Evolutionary conservation across 2,797 vertebrate genomes (phyloP).

Genomic region (Remorina albescens): DNA sequence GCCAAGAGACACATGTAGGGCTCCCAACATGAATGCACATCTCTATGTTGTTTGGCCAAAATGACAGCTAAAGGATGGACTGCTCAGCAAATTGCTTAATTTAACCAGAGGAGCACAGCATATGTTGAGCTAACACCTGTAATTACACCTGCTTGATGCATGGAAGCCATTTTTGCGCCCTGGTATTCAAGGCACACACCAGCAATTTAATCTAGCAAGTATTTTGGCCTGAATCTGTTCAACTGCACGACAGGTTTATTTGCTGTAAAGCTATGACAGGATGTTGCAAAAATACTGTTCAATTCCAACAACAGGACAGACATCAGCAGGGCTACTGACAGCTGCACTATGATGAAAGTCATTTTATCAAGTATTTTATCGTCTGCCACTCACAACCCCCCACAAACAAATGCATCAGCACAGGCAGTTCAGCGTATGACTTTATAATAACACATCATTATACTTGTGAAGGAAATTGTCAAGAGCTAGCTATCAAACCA

Average conservation of each 20-base stretch:
- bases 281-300: conserved; percentile 47
- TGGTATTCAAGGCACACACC: conserved; percentile 44
- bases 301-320: conserved; percentile 46
- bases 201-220: conserved; percentile 51
- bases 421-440: conserved; percentile 46
- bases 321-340: conserved; percentile 47
- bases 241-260: conserved; percentile 50
- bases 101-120: conserved; percentile 59
- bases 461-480: conserved; percentile 49
- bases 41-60: conserved; percentile 70
- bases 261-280: conserved; percentile 46
- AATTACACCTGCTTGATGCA: conserved; percentile 75
- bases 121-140: conserved; percentile 71
- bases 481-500: conserved; percentile 47
- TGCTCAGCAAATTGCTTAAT: conserved; percentile 74
- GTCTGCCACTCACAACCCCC: conserved; percentile 56
- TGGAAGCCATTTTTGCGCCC: conserved; percentile 42
- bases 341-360: conserved; percentile 54
- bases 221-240: conserved; percentile 40
- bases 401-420: conserved; percentile 58
- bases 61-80: conserved; percentile 77
- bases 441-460: conserved; percentile 67
- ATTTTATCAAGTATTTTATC: conserved; percentile 57
- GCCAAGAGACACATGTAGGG: conserved; percentile 63
- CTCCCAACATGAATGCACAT: conserved; percentile 58